Evolutionary conservation across 2,797 vertebrate species (phyloP).

Genomic region (Neostethus bicornis): DNA sequence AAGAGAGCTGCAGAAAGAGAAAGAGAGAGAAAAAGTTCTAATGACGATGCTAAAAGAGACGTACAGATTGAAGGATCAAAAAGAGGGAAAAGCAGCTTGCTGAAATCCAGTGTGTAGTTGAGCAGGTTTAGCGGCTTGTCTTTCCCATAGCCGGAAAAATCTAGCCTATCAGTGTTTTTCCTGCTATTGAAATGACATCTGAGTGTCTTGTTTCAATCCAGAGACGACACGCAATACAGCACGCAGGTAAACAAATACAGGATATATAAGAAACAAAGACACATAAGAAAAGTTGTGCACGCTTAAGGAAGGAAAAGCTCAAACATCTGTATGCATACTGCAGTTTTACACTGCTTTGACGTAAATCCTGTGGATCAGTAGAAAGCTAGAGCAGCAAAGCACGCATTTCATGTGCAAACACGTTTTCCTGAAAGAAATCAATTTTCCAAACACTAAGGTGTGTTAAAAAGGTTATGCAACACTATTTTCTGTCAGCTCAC

Average conservation of each 20-base stretch:
- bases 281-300: constrained; percentile 23
- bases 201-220: neutral
- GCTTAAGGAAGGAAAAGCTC: neutral
- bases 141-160: constrained; percentile 21
- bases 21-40: constrained; percentile 36
- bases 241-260: constrained; percentile 4
- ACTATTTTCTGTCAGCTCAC: constrained; percentile 29
- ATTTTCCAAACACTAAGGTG: constrained; percentile 46
- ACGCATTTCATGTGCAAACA: constrained; percentile 65
- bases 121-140: constrained; percentile 23
- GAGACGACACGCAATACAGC: neutral
- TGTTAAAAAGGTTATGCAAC: constrained; percentile 43
- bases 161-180: constrained; percentile 49
- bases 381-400: constrained; percentile 27
- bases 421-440: constrained; percentile 52
- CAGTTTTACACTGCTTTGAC: constrained; percentile 32
- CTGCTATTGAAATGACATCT: constrained; percentile 22
- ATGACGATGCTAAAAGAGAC: constrained; percentile 43
- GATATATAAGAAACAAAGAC: constrained; percentile 20
- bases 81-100: constrained; percentile 37
- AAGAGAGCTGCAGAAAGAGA: constrained; percentile 21
- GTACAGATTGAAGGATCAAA: constrained; percentile 53
- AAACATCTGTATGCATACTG: constrained; percentile 5
- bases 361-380: constrained; percentile 64
- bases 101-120: constrained; percentile 43